phyloP scores from a whole-genome alignment of 2,797 vertebrate genomes.

The Psittacula derbiana region DNA sequence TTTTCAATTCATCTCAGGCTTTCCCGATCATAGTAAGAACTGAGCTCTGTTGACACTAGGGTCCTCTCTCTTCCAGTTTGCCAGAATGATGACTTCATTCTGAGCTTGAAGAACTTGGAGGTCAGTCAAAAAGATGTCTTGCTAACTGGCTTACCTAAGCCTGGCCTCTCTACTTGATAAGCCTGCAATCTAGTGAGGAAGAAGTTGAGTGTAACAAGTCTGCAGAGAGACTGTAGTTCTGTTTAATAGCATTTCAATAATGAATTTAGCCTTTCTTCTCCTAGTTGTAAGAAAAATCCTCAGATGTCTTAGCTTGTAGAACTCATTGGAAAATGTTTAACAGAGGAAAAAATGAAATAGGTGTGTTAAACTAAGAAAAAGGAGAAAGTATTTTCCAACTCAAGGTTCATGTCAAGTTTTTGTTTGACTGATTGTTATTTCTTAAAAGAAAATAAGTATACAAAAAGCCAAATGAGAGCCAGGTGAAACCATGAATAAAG shows the following conservation, averaged over 20 bases:
- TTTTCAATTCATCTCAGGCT: neutral
- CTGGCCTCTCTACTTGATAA: neutral
- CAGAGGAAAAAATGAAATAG: neutral
- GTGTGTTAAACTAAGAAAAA: neutral
- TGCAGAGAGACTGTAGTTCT: neutral
- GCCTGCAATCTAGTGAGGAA: neutral
- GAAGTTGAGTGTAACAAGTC: neutral
- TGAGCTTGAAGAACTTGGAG: slow-evolving; percentile 1
- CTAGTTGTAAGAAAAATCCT: neutral
- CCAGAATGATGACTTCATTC: slow-evolving; percentile 7
- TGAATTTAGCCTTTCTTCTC: neutral
- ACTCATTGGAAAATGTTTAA: neutral
- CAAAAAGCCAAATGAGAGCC: neutral
- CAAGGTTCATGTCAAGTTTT: neutral
- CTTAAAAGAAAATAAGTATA: neutral
- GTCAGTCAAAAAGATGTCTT: neutral
- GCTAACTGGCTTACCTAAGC: neutral
- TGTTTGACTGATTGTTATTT: neutral
- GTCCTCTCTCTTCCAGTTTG: neutral
- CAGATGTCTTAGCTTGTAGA: neutral
- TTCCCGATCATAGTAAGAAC: neutral
- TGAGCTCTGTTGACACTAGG: neutral
- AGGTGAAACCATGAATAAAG: neutral
- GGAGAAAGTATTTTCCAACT: neutral
- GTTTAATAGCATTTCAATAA: neutral